These are phyloP conservation scores for Microchirus variegatus DNA, from an alignment of 2,797 vertebrate genomes.

Conservation along the genomic window DNA sequence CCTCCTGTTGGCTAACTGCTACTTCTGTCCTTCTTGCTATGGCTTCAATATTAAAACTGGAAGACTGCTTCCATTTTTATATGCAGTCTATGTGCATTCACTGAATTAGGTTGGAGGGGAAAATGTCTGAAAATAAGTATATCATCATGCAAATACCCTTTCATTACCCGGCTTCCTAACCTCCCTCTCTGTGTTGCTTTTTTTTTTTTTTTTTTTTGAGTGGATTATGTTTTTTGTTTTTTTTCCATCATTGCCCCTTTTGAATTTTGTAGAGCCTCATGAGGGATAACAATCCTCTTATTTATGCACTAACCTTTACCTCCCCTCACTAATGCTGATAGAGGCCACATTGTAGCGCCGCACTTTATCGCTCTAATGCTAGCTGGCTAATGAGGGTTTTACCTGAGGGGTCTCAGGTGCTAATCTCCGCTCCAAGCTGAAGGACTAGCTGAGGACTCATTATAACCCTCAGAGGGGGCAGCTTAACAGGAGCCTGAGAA, in stretches of 20 bases:
- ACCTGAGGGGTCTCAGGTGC: slow-evolving; percentile 41
- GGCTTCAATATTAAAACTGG: no score
- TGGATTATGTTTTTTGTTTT: not conserved
- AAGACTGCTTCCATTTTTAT: no score
- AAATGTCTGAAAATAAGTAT: not conserved
- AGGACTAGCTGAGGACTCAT: slow-evolving; percentile 24
- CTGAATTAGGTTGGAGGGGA: no score
- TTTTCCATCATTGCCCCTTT: not conserved
- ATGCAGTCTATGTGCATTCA: no score
- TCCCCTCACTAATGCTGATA: not conserved
- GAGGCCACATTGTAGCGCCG: not conserved
- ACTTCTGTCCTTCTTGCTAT: not conserved
- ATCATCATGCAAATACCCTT: not conserved
- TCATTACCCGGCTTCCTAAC: not conserved
- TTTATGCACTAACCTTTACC: slow-evolving; percentile 18
- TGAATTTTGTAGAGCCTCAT: not conserved
- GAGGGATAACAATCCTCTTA: not conserved
- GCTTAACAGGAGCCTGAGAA: slow-evolving; percentile 26
- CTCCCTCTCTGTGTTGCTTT: not conserved
- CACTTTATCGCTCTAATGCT: slow-evolving; percentile 21
- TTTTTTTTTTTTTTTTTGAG: not conserved
- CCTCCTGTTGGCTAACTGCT: no score
- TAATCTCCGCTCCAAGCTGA: slow-evolving; percentile 43
- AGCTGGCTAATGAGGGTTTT: slow-evolving; percentile 39
- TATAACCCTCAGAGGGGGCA: slow-evolving; percentile 11